phyloP scores from a whole-genome alignment of 2,113 vertebrate genomes.

The Charadrius vociferus region DNA sequence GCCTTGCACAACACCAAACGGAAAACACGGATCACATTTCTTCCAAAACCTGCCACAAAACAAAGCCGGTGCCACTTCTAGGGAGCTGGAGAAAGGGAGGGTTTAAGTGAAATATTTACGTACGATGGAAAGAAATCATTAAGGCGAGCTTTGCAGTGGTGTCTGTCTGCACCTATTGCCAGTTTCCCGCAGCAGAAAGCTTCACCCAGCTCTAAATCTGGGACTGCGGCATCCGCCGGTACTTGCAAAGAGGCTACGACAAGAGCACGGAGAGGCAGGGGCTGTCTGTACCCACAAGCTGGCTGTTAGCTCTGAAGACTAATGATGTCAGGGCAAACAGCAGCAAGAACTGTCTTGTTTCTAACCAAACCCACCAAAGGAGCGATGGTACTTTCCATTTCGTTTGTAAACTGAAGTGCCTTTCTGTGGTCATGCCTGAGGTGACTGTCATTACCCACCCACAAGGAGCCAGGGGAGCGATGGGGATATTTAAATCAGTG shows the following conservation, averaged over 20 bases:
- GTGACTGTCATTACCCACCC: neutral
- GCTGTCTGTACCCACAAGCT: neutral
- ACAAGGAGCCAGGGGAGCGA: neutral
- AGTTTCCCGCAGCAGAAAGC: neutral
- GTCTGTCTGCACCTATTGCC: neutral
- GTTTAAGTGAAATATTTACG: neutral
- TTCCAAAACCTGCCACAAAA: neutral
- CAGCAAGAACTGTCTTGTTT: neutral
- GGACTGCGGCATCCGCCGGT: accelerated
- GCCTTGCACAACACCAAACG: neutral
- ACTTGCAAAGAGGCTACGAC: neutral
- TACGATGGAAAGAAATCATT: accelerated
- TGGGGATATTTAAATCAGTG: neutral
- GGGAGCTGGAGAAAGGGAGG: neutral
- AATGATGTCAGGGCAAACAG: neutral
- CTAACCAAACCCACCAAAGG: neutral
- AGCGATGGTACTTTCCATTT: accelerated
- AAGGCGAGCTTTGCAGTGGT: accelerated
- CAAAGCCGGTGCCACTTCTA: neutral
- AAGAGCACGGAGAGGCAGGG: neutral
- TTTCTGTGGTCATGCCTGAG: neutral
- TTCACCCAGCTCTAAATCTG: neutral
- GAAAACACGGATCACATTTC: neutral
- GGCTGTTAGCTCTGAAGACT: neutral
- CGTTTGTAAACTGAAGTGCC: neutral